phyloP scores from a whole-genome alignment of 1,140 invertebrate species.

The Pristionchus pacificus region DNA sequence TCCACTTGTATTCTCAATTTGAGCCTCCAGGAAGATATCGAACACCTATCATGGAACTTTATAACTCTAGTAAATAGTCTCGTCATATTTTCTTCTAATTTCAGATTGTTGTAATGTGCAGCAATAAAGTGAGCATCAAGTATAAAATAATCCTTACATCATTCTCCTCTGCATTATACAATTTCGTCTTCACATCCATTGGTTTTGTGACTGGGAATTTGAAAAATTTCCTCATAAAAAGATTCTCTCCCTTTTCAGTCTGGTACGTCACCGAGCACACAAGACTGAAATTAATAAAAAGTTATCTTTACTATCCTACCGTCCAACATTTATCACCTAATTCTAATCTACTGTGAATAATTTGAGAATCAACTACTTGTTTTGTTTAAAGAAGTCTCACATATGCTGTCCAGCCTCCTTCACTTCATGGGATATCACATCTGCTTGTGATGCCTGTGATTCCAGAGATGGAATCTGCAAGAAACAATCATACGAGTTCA shows the following conservation, averaged over 20 bases:
- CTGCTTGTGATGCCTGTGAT: constrained; percentile 81
- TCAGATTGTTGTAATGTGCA: neutral
- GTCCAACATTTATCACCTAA: too few relatives aligned
- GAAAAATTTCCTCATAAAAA: constrained; percentile 83
- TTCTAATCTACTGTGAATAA: too few relatives aligned
- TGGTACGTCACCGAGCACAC: constrained; percentile 91
- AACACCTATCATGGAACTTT: constrained; percentile 67
- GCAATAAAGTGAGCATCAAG: neutral
- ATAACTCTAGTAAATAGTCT: neutral
- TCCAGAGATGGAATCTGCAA: constrained; percentile 66
- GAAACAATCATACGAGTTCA: too few relatives aligned
- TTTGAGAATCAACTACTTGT: neutral
- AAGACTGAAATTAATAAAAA: constrained; percentile 66
- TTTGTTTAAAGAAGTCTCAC: constrained; percentile 62
- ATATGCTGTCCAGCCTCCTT: constrained; percentile 96
- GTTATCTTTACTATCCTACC: too few relatives aligned
- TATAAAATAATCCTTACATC: too few relatives aligned
- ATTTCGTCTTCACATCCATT: constrained; percentile 95
- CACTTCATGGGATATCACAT: constrained; percentile 94
- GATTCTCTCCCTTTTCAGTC: constrained; percentile 67
- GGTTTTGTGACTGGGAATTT: constrained; percentile 97
- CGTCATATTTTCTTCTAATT: neutral
- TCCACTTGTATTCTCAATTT: constrained; percentile 88
- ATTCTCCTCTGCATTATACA: constrained; percentile 84
- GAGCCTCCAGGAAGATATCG: constrained; percentile 92